Evolutionary conservation across 2,888 invertebrate genomes (phyloP), one percentile per base, ranked within the genome.

Genomic region (Phortica magna): DNA sequence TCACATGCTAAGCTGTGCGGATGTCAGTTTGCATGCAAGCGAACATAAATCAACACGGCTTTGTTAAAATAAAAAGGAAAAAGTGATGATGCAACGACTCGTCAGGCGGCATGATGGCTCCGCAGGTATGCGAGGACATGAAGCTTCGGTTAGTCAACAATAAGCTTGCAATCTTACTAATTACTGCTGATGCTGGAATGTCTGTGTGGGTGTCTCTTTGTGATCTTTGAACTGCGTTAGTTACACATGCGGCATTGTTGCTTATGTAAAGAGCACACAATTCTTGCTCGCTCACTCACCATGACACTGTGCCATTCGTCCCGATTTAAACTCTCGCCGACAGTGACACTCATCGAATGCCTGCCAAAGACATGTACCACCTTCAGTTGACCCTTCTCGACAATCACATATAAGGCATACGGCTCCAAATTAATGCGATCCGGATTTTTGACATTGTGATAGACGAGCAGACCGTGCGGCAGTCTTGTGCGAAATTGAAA

Each of bases 291-390:
- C 19, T 48, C 75, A 89, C 91, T 92, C 84, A 95, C 97, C 75
- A 95, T 95, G 17, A 97, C 97, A 84, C 95, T 95, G 90, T 98
- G 98, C 97, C 97, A 98, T 88, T 96, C 95, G 89, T 98, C 97
- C 83, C 96, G 94, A 91, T 98, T 98, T 76, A 98, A 92, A 3
- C 97, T 97, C 92, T 97, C 94, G 55, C 97, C 97, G 5, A 98
- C 97, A 0, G 96, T 97, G 61, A 97, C 94, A 88, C 92, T 92
- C 43, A 97, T 97, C 74, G 96, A 94, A 89, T 96, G 95, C 90
- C 97, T 97, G 4, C 97, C 97, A 90, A 97, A 97, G 41, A 97
- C 97, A 90, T 98, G 97, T 9, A 97, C 97, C 76, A 98, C 96
- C 93, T 97, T 97, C 19, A 98, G 92, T 92, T 97, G 96, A 19